phyloP scores from a whole-genome alignment of 2,888 invertebrate species.

The Dryobotodes eremita region DNA sequence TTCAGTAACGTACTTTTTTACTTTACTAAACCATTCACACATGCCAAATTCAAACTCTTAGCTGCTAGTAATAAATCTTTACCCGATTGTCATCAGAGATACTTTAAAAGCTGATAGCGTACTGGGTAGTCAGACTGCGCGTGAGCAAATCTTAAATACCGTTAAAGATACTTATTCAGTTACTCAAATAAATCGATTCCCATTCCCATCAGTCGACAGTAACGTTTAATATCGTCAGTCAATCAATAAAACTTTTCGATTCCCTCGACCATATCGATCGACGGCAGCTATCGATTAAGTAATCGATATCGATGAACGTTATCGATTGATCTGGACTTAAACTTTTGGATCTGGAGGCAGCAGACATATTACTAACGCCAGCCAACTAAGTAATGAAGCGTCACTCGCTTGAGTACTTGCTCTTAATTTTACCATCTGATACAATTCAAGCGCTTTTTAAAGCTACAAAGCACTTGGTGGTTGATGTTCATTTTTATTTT shows the following conservation, averaged over 20 bases:
- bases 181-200: not conserved
- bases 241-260: constrained; percentile 17
- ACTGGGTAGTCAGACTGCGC: not conserved
- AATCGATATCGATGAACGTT: constrained; percentile 28
- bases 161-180: not conserved
- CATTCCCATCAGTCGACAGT: not conserved
- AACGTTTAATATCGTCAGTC: constrained; percentile 9
- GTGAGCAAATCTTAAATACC: not conserved
- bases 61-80: not conserved
- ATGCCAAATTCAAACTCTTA: not conserved
- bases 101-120: constrained; percentile 12
- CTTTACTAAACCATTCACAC: not conserved
- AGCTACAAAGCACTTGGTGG: constrained; percentile 15
- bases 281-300: constrained; percentile 8
- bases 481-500: constrained; percentile 36
- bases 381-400: constrained; percentile 14
- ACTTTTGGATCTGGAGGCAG: not conserved
- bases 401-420: constrained; percentile 23
- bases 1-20: not conserved
- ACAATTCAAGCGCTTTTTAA: constrained; percentile 16
- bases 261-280: not conserved
- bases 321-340: constrained; percentile 29
- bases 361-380: not conserved
- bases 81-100: constrained; percentile 14
- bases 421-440: constrained; percentile 21